Percentiles rank a stretch among this genome's conserved stretches.
Conservation (phyloP, 2,888 invertebrate species). For the Strigamia transsilvanica region DNA sequence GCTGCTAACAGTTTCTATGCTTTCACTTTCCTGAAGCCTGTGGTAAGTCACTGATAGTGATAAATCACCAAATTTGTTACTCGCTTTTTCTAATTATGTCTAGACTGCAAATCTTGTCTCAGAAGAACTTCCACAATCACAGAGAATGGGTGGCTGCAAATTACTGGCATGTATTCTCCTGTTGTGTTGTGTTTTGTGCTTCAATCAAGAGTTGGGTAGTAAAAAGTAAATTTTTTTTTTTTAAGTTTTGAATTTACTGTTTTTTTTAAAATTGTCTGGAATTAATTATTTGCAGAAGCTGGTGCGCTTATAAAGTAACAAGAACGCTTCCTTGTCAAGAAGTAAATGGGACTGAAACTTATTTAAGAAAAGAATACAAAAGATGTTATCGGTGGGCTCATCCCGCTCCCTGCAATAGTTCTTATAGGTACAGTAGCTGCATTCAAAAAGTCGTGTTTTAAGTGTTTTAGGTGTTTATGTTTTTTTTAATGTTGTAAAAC, state of each 20-base stretch:
- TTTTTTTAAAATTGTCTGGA: neutral
- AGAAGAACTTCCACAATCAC: neutral
- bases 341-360: neutral
- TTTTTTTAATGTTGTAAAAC: too few relatives aligned
- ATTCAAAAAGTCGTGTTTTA: too few relatives aligned
- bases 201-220: neutral
- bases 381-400: neutral
- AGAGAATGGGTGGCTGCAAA: neutral
- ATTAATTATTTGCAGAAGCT: neutral
- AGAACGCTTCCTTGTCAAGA: neutral
- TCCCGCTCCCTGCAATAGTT: neutral
- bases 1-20: neutral
- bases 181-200: neutral
- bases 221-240: neutral
- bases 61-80: slow-evolving; percentile 3
- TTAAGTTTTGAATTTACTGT: too few relatives aligned
- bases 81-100: neutral
- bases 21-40: too few relatives aligned
- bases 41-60: neutral
- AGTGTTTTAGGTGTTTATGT: too few relatives aligned
- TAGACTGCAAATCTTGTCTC: slow-evolving; percentile 1
- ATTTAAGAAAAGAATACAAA: neutral
- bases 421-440: slow-evolving; percentile 9
- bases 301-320: slow-evolving; percentile 12
- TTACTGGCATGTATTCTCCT: neutral